These are phyloP conservation scores for Columba livia DNA, from an alignment of 2,113 vertebrate genomes.

Conservation along the genomic window DNA sequence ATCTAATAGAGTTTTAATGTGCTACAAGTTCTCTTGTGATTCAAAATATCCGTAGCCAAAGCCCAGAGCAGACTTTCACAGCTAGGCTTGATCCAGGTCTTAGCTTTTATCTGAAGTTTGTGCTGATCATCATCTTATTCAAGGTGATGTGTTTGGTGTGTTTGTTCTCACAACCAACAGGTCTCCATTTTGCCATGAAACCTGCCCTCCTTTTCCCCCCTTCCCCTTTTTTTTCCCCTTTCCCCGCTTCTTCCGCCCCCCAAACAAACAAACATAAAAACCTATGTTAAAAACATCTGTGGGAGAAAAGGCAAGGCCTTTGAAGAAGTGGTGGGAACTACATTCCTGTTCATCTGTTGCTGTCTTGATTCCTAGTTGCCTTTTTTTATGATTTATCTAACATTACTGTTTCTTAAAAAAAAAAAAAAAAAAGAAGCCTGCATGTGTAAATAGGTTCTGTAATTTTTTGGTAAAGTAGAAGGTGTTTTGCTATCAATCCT, in stretches of 20 bases:
- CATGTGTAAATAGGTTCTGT: background rate
- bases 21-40: background rate
- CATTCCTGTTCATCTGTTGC: background rate
- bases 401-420: background rate
- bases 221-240: no score
- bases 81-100: background rate
- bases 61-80: background rate
- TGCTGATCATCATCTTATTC: background rate
- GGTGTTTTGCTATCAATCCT: background rate
- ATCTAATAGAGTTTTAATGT: background rate
- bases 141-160: background rate
- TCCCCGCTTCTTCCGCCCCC: no score
- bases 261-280: background rate
- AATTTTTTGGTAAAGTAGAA: background rate
- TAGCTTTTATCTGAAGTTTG: background rate
- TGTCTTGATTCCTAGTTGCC: background rate
- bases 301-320: background rate
- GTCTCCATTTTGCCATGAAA: background rate
- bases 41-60: background rate
- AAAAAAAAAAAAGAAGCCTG: background rate
- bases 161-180: background rate
- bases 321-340: background rate
- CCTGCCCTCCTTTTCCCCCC: no score
- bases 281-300: background rate
- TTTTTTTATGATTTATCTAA: background rate